Percentiles rank a stretch among this genome's conserved stretches.
Conservation (phyloP, 2,888 invertebrate genomes). For the Acanthococcus lagerstroemiae region DNA sequence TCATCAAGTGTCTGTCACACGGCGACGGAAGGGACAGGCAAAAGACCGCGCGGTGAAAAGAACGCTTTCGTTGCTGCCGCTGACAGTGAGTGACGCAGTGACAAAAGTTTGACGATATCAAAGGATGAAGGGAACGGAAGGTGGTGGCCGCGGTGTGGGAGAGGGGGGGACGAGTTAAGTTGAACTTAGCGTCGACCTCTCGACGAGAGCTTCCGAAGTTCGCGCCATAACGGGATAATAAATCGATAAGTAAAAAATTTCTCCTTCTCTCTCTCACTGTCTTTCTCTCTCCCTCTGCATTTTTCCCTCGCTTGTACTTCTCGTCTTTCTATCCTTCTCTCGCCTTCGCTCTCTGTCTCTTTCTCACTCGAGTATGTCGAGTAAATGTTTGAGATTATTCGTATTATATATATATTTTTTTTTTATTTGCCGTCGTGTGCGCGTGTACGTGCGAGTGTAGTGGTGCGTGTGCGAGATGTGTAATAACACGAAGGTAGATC, state of each 20-base stretch:
- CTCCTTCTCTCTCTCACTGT: no score
- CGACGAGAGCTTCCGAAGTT: conserved; percentile 24
- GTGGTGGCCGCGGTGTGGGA: neutral
- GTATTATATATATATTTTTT: no score
- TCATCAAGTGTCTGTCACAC: conserved; percentile 32
- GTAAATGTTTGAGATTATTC: no score
- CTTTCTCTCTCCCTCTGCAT: conserved; percentile 15
- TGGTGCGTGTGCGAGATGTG: no score
- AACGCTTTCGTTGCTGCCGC: conserved; percentile 15
- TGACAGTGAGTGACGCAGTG: conserved; percentile 32
- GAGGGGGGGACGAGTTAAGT: conserved; percentile 13
- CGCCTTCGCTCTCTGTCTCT: no score
- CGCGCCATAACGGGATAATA: conserved; percentile 29
- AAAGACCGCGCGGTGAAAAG: neutral
- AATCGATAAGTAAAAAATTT: conserved; percentile 31
- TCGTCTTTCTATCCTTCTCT: no score
- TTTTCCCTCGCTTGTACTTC: neutral
- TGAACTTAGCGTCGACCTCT: conserved; percentile 31
- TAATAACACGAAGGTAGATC: no score
- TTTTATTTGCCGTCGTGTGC: no score
- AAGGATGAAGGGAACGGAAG: conserved; percentile 22
- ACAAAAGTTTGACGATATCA: conserved; percentile 32
- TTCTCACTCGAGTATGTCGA: no score
- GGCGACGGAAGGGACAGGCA: neutral
- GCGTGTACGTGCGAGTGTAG: no score